Base-by-base conservation (phyloP, 2,113 vertebrate species). In the Caranx ignobilis region DNA sequence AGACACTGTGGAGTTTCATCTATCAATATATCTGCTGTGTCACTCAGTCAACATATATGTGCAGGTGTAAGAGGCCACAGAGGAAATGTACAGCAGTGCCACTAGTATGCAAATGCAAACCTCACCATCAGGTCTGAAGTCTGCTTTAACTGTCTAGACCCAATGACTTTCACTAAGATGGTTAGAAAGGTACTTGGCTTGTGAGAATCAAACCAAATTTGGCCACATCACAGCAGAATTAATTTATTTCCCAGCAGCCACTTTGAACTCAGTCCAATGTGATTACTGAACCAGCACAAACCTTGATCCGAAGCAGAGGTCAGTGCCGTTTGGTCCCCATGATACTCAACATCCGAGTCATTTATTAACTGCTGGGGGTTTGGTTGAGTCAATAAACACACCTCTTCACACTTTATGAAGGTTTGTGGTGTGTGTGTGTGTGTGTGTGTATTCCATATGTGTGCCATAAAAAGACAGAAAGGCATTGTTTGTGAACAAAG, bases 361-460 rank as follows among this genome's bases (percentile, higher is more conserved):
- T 84, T 87, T 54, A 91, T 91, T 86, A 91, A 91, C 86, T 59
- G 19, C 59, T 19, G 2, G 11, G 12, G 48, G 43, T 60, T 35
- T 75, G 54, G 77, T 48, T 73, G 69, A 78, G 81, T 84, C 69
- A 71, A 83, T 86, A 80, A 84, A 89, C 65, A 61, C 56, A 69
- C 61, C 66, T 43, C n/a, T 80, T 67, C 71, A 35, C 66, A 37
- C n/a, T 80, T 67, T 73, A 35, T 66, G 35, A 59, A 48, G 54
- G 15, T 6, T 55, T 57, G 47, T 21, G 7, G 34, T 69, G 48
- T 79, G 1, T 26, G 26, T 26, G 26, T 26, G 1, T 26, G 26
- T 26, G 26, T 26, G 63, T 56, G 61, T 60, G 8, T 71, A 50
- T 48, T 47, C 32, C 13, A 72, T 69, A 48, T 45, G 47, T 32